Conservation (phyloP, 2,888 invertebrate genomes). For the Autographa gamma region DNA sequence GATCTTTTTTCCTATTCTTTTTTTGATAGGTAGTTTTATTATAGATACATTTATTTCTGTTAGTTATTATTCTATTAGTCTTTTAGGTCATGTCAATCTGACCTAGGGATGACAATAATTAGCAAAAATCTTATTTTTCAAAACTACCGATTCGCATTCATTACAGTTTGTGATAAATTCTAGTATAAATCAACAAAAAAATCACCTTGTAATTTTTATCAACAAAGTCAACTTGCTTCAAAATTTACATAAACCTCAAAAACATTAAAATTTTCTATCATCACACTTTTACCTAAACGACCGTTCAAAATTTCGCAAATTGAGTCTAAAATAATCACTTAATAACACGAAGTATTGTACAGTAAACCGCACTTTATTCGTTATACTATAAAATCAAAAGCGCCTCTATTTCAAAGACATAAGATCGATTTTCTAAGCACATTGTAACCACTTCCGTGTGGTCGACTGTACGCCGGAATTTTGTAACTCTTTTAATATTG, state of each 20-base stretch:
- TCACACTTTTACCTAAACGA: conserved; percentile 4
- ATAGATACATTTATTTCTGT: too few relatives aligned
- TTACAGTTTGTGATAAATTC: too few relatives aligned
- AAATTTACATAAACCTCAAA: too few relatives aligned
- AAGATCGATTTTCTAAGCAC: background rate
- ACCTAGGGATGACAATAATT: too few relatives aligned
- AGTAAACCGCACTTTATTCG: background rate
- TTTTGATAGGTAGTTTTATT: too few relatives aligned
- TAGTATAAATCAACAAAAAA: too few relatives aligned
- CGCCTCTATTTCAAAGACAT: background rate
- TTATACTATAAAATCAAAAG: background rate
- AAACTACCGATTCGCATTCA: too few relatives aligned
- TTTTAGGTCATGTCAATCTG: too few relatives aligned
- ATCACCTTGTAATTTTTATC: too few relatives aligned
- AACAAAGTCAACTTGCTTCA: too few relatives aligned
- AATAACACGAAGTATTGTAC: background rate
- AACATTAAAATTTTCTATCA: background rate
- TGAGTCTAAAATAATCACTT: conserved; percentile 4
- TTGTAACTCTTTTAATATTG: background rate
- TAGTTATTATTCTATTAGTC: too few relatives aligned
- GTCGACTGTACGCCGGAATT: background rate
- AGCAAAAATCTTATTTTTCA: too few relatives aligned
- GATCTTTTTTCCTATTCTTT: background rate
- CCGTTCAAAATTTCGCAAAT: background rate
- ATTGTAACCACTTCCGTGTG: background rate